A percentile compares a stretch with the other conserved stretches of the same genome.
These are phyloP conservation scores for Habroteleia sp. DNA, from an alignment of 2,888 invertebrate species.

Conservation along the genomic window DNA sequence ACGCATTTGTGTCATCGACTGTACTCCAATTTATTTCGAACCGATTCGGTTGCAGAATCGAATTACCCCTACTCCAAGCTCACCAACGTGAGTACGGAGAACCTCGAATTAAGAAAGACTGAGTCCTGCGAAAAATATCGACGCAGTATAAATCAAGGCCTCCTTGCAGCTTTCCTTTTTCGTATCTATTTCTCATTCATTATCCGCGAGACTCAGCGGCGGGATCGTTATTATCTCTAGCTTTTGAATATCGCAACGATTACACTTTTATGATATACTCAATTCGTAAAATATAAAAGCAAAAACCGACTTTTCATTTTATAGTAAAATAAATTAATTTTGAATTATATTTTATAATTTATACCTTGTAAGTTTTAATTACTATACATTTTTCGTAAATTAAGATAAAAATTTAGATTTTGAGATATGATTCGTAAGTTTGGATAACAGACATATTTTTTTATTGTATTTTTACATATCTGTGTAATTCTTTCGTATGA, in stretches of 20 bases:
- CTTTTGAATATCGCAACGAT: conserved; percentile 60
- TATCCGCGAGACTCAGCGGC: conserved; percentile 62
- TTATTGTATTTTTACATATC: too few relatives aligned
- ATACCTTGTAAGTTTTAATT: too few relatives aligned
- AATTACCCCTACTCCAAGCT: conserved; percentile 72
- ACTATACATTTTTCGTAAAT: too few relatives aligned
- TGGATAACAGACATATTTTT: too few relatives aligned
- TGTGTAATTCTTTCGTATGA: too few relatives aligned
- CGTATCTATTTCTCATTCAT: conserved; percentile 65
- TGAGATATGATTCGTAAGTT: too few relatives aligned
- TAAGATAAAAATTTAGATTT: too few relatives aligned
- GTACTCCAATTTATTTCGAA: conserved; percentile 78
- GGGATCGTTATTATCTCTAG: conserved; percentile 60
- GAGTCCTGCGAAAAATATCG: conserved; percentile 79
- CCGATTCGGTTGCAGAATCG: conserved; percentile 77
- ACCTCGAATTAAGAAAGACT: conserved; percentile 80
- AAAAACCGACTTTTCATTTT: neutral
- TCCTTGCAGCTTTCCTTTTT: conserved; percentile 62
- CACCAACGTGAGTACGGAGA: conserved; percentile 65
- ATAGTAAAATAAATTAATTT: neutral
- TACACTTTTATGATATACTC: conserved; percentile 55
- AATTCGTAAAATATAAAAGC: conserved; percentile 10
- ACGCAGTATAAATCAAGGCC: conserved; percentile 77
- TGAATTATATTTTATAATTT: too few relatives aligned
- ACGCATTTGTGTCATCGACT: conserved; percentile 71